Conservation (phyloP, 1,140 invertebrate species). For the Conus ventricosus region DNA sequence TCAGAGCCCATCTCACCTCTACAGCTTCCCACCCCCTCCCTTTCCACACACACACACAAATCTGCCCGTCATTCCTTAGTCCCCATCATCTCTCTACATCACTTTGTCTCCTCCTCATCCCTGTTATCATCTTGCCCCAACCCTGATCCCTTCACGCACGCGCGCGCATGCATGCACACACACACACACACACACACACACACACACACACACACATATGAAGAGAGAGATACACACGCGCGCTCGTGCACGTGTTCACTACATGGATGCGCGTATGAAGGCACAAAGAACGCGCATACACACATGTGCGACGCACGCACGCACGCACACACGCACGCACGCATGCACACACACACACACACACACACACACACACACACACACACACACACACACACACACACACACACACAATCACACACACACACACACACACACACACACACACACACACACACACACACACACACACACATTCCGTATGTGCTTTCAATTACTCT, state of each 20-base stretch:
- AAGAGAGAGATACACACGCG: neutral
- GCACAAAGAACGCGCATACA: neutral
- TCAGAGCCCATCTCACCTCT: neutral
- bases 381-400: neutral
- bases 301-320: neutral
- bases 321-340: neutral
- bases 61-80: neutral
- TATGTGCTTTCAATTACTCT: too few species aligned
- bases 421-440: neutral
- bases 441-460: neutral
- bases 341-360: neutral
- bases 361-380: neutral
- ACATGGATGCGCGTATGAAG: neutral
- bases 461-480: neutral
- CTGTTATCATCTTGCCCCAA: neutral
- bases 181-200: conserved; percentile 11
- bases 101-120: neutral
- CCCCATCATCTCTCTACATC: neutral
- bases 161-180: neutral
- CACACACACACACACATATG: neutral
- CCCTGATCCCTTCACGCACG: neutral
- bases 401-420: too few species aligned
- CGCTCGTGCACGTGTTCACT: neutral
- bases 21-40: neutral
- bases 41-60: neutral